Evolutionary conservation across 37 sponge, comb jelly and placozoan species (phyloP).

Genomic region (Amphimedon queenslandica): DNA sequence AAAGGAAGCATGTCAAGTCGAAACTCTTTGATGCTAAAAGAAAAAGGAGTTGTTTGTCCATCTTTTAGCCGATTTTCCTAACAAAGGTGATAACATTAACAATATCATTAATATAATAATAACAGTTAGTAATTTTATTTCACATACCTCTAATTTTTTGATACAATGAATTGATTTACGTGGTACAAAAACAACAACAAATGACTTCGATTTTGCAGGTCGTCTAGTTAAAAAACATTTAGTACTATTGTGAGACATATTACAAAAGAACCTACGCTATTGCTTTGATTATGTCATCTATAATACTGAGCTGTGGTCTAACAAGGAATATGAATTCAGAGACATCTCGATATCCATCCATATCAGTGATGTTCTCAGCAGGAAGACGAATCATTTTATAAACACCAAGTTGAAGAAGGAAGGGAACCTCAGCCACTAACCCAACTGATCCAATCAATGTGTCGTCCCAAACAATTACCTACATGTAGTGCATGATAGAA

Average conservation of each 20-base stretch:
- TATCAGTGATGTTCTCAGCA: neutral
- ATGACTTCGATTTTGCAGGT: slow-evolving; percentile 22
- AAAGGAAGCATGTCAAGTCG: slow-evolving; percentile 83
- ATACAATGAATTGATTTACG: slow-evolving; percentile 54
- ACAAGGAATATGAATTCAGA: slow-evolving; percentile 53
- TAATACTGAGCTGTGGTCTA: slow-evolving; percentile 37
- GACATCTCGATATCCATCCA: slow-evolving; percentile 24
- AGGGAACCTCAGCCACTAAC: slow-evolving; percentile 63
- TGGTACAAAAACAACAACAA: slow-evolving; percentile 70
- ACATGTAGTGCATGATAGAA: neutral
- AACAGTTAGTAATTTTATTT: too few species aligned
- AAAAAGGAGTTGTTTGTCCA: neutral
- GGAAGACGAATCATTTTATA: slow-evolving; percentile 71
- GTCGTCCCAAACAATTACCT: slow-evolving; percentile 83
- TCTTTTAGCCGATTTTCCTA: neutral
- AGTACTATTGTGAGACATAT: neutral
- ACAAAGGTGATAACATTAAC: neutral
- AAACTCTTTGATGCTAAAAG: slow-evolving; percentile 55
- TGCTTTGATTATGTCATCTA: slow-evolving; percentile 51
- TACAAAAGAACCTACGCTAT: slow-evolving; percentile 23
- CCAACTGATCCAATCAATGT: slow-evolving; percentile 55
- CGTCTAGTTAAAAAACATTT: neutral
- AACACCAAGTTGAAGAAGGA: slow-evolving; percentile 60
- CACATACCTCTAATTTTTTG: slow-evolving; percentile 41
- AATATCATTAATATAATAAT: too few species aligned